A percentile compares a stretch with the other conserved stretches of the same genome.
phyloP scores from a whole-genome alignment of 30 jellyfish, hydroid and myxozoan genomes.

The Chrysaora quinquecirrha region DNA sequence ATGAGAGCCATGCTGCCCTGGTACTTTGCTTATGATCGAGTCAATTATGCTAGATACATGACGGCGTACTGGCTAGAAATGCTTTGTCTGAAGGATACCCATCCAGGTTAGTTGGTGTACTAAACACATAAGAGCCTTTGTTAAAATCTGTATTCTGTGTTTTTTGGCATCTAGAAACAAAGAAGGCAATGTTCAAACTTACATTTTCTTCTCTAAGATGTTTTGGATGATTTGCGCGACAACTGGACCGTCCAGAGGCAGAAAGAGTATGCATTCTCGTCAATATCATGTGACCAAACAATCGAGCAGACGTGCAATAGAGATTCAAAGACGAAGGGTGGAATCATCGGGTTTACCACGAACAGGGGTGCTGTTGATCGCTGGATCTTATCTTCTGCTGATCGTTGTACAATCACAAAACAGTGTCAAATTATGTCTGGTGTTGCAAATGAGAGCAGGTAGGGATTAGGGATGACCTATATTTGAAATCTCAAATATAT shows the following conservation, averaged over 20 bases:
- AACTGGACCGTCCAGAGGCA: conserved; percentile 75
- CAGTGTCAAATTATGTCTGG: conserved; percentile 41
- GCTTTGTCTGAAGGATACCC: conserved; percentile 19
- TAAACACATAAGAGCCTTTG: neutral
- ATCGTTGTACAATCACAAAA: conserved; percentile 23
- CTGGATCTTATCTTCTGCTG: conserved; percentile 44
- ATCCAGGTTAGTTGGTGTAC: conserved; percentile 16
- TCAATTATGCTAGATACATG: conserved; percentile 38
- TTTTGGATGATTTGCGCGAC: neutral
- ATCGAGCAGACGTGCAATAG: no score
- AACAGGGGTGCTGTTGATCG: conserved; percentile 39
- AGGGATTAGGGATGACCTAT: neutral
- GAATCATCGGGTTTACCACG: conserved; percentile 69
- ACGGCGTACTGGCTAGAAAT: conserved; percentile 36
- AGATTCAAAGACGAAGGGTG: conserved; percentile 80
- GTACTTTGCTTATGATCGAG: conserved; percentile 45
- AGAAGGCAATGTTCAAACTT: no score
- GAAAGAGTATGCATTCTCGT: conserved; percentile 40
- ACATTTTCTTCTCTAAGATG: neutral
- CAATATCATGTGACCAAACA: conserved; percentile 61
- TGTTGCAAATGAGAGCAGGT: conserved; percentile 17
- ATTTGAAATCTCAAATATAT: neutral
- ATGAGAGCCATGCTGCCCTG: conserved; percentile 63
- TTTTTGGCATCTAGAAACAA: no score
- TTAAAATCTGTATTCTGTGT: no score